Evolutionary conservation across 92 coral and sea anemone genomes (phyloP).

Genomic region (Porites lobata): DNA sequence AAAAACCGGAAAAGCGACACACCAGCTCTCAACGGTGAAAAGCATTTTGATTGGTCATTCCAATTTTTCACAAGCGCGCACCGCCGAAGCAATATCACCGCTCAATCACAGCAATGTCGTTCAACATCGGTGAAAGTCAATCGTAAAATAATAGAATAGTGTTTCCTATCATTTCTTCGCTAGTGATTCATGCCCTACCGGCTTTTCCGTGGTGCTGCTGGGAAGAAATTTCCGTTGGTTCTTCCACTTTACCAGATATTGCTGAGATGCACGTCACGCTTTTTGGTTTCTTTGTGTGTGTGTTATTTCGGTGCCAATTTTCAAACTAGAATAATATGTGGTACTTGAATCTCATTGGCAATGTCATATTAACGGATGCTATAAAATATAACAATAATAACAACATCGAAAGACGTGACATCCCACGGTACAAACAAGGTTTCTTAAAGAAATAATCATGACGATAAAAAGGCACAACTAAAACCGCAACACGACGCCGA

Average conservation of each 20-base stretch:
- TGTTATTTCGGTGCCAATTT: not conserved
- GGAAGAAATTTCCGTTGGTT: not conserved
- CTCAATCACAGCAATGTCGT: not conserved
- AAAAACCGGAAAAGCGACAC: slow-evolving; percentile 37
- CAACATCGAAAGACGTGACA: not conserved
- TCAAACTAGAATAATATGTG: not conserved
- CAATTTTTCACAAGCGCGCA: slow-evolving; percentile 10
- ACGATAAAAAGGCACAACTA: too few species aligned
- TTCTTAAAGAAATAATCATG: too few species aligned
- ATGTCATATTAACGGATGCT: not conserved
- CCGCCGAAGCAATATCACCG: slow-evolving; percentile 40
- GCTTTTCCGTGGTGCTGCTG: not conserved
- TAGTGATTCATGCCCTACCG: not conserved
- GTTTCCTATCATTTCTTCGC: not conserved
- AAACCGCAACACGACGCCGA: too few species aligned
- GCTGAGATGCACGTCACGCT: not conserved
- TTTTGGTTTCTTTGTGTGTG: not conserved
- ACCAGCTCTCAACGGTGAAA: not conserved
- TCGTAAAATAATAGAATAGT: not conserved
- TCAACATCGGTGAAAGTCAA: too few species aligned
- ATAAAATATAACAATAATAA: too few species aligned
- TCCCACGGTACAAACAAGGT: too few species aligned
- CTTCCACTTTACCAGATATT: not conserved
- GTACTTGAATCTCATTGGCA: not conserved
- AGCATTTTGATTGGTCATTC: not conserved